Evolutionary conservation across 53 echinoderm and acorn worm genomes (phyloP), one percentile per base, ranked within the genome.

Genomic region (Stichopus horrens): DNA sequence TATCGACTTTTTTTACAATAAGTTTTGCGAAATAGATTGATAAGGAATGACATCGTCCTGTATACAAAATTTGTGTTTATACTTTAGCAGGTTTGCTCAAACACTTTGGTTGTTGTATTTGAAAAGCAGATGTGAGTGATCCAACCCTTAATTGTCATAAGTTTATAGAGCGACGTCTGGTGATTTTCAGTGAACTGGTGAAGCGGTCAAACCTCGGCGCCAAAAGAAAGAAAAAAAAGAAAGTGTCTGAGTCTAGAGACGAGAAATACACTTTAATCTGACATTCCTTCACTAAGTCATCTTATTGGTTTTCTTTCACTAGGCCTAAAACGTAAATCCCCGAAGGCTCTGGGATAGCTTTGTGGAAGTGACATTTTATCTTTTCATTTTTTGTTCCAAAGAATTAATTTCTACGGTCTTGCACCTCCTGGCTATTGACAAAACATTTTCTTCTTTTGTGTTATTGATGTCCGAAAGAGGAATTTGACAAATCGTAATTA

Each of bases 361-460:
- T 71, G 21, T 81, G 57, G 16, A 56, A 81, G 21, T 81, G 81
- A 81, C 58, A 81, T 81, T 81, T 76, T n/a, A 5, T 81, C 57
- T 81, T 58, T 56, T 81, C 58, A 57, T 22, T 23, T 81, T 56
- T 81, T 76, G 53, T 81, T 52, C 53, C 57, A 56, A 22, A 56
- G 58, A 81, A 81, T 57, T 81, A 57, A 81, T 20, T 81, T 58
- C 58, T 58, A 8, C 81, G 19, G 22, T 56, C 21, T 81, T 58
- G 11, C 57, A 58, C 81, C 81, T 81, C 22, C 7, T 58, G 57
- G 81, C 81, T 81, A 81, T 81, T 81, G 56, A 71, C 71, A 71
- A 71, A 18, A 71, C 71, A 71, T 71, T 71, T 71, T 71, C 71
- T 18, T 71, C 71, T 71, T n/a, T 71, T 18, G 59, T 71, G 18